phyloP scores from a whole-genome alignment of 2,113 vertebrate genomes.

The Lamprologus lemairii region DNA sequence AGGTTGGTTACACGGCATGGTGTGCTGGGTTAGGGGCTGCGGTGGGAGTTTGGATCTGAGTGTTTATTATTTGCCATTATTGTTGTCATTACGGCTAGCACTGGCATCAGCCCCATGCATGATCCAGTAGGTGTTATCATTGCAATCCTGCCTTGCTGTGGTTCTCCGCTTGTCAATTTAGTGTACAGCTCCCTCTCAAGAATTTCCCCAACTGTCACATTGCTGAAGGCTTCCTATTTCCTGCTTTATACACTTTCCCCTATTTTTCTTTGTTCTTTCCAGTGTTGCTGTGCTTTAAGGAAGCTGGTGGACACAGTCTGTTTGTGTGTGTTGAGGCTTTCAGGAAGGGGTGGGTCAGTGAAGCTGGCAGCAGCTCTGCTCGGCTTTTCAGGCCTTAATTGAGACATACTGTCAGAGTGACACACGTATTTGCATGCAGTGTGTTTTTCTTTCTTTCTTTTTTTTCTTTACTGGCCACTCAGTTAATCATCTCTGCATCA shows the following conservation, averaged over 20 bases:
- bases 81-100: slow-evolving; percentile 38
- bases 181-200: not conserved
- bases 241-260: slow-evolving; percentile 29
- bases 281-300: slow-evolving; percentile 22
- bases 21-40: not conserved
- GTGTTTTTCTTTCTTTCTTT: slow-evolving; percentile 78
- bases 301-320: slow-evolving; percentile 14
- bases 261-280: slow-evolving; percentile 35
- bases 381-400: slow-evolving; percentile 81
- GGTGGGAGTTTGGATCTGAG: slow-evolving; percentile 14
- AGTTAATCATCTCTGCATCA: slow-evolving; percentile 87
- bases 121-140: slow-evolving; percentile 37
- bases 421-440: slow-evolving; percentile 96
- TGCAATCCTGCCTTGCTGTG: not conserved
- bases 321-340: slow-evolving; percentile 66
- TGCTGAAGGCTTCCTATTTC: slow-evolving; percentile 26
- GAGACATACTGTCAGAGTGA: slow-evolving; percentile 97
- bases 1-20: not conserved
- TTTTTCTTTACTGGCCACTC: slow-evolving; percentile 76
- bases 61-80: slow-evolving; percentile 52
- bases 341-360: slow-evolving; percentile 78
- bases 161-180: slow-evolving; percentile 55
- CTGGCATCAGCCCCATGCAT: slow-evolving; percentile 5
- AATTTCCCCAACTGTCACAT: slow-evolving; percentile 36
- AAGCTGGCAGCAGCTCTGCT: slow-evolving; percentile 76